Conservation (phyloP, 2,797 vertebrate genomes). For the Bradypodion ventrale region DNA sequence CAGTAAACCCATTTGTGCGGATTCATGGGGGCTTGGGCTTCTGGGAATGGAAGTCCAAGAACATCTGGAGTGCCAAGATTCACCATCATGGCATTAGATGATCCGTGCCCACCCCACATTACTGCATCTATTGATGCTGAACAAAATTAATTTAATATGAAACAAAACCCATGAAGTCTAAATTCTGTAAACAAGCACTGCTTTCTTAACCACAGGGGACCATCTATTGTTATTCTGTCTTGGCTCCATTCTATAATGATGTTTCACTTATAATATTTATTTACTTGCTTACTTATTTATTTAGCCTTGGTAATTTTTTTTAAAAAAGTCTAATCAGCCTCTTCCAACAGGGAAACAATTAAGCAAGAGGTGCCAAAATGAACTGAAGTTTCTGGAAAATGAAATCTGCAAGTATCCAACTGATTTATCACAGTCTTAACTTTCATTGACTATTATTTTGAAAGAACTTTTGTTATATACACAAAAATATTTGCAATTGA, state of each 20-base stretch:
- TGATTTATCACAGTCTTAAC: constrained; percentile 52
- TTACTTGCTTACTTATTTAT: constrained; percentile 1
- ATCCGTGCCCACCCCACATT: too few species aligned
- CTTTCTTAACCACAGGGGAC: background rate
- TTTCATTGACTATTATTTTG: constrained; percentile 75
- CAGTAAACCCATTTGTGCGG: too few species aligned
- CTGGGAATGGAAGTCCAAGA: too few species aligned
- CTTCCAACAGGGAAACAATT: constrained; percentile 92
- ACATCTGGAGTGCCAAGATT: too few species aligned
- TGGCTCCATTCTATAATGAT: background rate
- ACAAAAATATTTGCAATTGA: background rate
- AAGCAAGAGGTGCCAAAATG: constrained; percentile 94
- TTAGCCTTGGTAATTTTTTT: constrained; percentile 42
- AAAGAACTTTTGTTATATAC: constrained; percentile 31
- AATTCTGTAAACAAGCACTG: background rate
- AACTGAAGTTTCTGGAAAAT: constrained; percentile 86
- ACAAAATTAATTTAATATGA: background rate
- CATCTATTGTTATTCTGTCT: background rate
- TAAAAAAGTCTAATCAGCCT: constrained; percentile 73
- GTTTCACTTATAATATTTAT: constrained; percentile 44
- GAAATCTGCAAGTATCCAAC: constrained; percentile 91
- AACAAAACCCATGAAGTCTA: too few species aligned
- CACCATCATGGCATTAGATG: too few species aligned
- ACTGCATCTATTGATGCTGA: background rate
- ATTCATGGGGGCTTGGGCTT: too few species aligned